Percentiles rank a stretch among this genome's conserved stretches.
Evolutionary conservation across 2,888 invertebrate species (phyloP).

Genomic region (Pristionchus maxplancki): DNA sequence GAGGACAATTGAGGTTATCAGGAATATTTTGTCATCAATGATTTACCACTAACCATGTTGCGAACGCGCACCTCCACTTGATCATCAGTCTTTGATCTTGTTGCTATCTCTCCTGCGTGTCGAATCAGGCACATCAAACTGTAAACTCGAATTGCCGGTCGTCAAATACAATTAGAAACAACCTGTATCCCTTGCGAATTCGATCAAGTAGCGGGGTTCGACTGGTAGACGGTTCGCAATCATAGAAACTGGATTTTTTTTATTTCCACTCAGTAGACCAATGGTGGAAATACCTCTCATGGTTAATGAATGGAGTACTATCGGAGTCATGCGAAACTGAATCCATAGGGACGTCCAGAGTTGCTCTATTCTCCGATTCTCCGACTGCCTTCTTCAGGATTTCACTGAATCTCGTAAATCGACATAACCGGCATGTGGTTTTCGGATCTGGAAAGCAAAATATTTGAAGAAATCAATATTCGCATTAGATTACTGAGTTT

Average conservation of each 20-base stretch:
- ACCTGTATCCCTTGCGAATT: not conserved
- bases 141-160: not conserved
- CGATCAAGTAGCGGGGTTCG: not conserved
- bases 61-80: not conserved
- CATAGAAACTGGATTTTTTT: not conserved
- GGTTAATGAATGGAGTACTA: not conserved
- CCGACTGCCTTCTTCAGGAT: not conserved
- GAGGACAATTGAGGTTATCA: too few relatives aligned
- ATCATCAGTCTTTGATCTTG: not conserved
- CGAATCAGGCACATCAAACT: conserved; percentile 6
- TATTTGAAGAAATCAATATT: not conserved
- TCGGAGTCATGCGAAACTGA: not conserved
- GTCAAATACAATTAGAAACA: not conserved
- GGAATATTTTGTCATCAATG: not conserved
- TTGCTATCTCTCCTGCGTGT: not conserved
- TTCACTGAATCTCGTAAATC: not conserved
- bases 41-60: not conserved
- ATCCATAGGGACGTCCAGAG: too few relatives aligned
- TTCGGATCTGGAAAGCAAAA: not conserved
- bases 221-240: not conserved
- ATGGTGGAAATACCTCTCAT: not conserved
- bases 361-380: not conserved
- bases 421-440: not conserved
- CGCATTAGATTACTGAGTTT: not conserved
- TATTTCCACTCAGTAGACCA: not conserved